Percentiles rank a stretch among this genome's conserved stretches.
Evolutionary conservation across 2,113 vertebrate genomes (phyloP).

Genomic region (Trinectes maculatus): DNA sequence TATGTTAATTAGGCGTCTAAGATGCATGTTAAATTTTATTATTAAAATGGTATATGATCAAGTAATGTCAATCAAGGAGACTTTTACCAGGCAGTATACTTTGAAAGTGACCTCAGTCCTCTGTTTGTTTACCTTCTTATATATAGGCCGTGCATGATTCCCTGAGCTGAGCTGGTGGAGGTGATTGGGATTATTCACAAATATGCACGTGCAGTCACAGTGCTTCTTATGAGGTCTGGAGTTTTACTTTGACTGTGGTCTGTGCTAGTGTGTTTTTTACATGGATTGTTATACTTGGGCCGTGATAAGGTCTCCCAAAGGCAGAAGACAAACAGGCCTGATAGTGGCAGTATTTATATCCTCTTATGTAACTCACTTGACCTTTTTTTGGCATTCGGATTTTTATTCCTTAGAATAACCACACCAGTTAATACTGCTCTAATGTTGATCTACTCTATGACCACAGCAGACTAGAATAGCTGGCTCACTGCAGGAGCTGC

Average conservation of each 20-base stretch:
- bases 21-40: neutral
- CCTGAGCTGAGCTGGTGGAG: slow-evolving; percentile 35
- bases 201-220: slow-evolving; percentile 18
- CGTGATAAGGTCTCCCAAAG: slow-evolving; percentile 59
- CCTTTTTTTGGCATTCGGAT: slow-evolving; percentile 43
- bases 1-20: neutral
- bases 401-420: slow-evolving; percentile 47
- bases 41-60: neutral
- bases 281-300: slow-evolving; percentile 49
- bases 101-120: slow-evolving; percentile 12
- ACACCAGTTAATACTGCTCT: neutral
- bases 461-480: neutral
- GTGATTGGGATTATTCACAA: slow-evolving; percentile 57
- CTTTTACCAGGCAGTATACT: neutral
- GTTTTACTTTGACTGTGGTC: slow-evolving; percentile 51
- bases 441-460: neutral
- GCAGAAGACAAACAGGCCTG: slow-evolving; percentile 67
- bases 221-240: slow-evolving; percentile 4
- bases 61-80: neutral
- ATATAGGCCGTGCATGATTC: slow-evolving; percentile 2
- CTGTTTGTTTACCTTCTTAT: slow-evolving; percentile 47
- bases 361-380: slow-evolving; percentile 72
- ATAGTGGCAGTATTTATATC: slow-evolving; percentile 79
- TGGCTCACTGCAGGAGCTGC: neutral
- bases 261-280: slow-evolving; percentile 48